A percentile compares a stretch with the other conserved stretches of the same genome.
Evolutionary conservation across 2,888 invertebrate species (phyloP).

Genomic region (Drosophila putrida): DNA sequence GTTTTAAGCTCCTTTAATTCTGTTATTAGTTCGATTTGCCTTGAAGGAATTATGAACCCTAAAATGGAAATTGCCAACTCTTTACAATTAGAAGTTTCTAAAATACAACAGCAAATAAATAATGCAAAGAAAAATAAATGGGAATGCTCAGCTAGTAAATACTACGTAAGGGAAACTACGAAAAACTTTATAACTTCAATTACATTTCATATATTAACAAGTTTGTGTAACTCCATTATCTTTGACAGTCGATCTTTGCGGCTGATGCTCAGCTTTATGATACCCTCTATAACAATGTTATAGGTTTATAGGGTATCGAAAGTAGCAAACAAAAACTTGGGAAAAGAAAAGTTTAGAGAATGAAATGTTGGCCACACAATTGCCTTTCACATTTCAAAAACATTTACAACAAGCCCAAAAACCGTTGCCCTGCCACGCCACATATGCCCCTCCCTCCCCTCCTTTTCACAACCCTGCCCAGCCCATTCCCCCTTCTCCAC

Average conservation of each 20-base stretch:
- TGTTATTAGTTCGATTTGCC: background rate
- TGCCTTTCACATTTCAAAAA: slow-evolving; percentile 61
- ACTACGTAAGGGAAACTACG: too few relatives aligned
- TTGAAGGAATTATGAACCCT: background rate
- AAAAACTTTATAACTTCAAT: background rate
- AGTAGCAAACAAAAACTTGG: background rate
- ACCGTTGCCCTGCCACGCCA: slow-evolving; percentile 34
- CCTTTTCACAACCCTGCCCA: background rate
- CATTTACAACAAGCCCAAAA: slow-evolving; percentile 27
- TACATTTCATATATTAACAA: background rate
- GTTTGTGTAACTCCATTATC: background rate
- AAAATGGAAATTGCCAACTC: background rate
- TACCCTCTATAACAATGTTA: background rate
- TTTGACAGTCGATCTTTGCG: background rate
- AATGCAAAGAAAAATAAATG: background rate
- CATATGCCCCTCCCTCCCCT: background rate
- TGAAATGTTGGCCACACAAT: slow-evolving; percentile 25
- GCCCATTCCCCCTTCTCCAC: background rate
- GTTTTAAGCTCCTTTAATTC: slow-evolving; percentile 6
- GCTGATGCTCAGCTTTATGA: background rate
- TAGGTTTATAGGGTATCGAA: background rate
- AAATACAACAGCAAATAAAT: background rate
- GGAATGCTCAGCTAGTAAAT: background rate
- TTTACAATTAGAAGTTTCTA: background rate
- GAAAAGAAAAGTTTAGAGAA: slow-evolving; percentile 39